Percentiles rank a stretch among this genome's conserved stretches.
phyloP scores from a whole-genome alignment of 1,140 invertebrate genomes.

The Cryptotermes secundus region DNA sequence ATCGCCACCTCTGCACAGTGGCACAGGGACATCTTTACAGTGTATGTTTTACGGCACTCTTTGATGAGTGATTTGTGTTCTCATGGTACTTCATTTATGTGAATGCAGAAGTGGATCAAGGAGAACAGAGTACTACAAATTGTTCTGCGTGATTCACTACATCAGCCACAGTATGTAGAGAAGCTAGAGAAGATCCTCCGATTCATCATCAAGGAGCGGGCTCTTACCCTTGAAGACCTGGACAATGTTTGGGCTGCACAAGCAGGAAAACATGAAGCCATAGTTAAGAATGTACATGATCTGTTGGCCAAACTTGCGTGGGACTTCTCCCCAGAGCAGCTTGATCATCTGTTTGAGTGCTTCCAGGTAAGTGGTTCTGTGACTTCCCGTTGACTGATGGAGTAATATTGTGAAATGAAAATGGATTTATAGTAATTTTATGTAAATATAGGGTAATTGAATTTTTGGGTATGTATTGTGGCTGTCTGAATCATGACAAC shows the following conservation, averaged over 20 bases:
- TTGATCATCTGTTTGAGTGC: conserved; percentile 96
- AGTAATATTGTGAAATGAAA: too few species aligned
- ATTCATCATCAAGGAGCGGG: conserved; percentile 94
- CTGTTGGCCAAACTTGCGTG: conserved; percentile 94
- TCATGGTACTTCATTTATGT: conserved; percentile 36
- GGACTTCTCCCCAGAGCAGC: conserved; percentile 96
- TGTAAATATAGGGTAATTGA: too few species aligned
- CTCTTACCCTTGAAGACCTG: conserved; percentile 85
- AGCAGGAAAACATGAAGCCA: conserved; percentile 91
- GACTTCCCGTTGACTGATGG: too few species aligned
- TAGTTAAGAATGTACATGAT: conserved; percentile 97
- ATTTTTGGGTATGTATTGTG: too few species aligned
- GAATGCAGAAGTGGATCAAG: conserved; percentile 87
- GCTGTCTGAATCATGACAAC: too few species aligned
- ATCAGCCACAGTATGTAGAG: conserved; percentile 97
- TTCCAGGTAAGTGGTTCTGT: conserved; percentile 72
- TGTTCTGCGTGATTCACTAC: conserved; percentile 90
- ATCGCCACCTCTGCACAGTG: too few species aligned
- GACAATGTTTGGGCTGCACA: conserved; percentile 96
- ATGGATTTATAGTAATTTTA: too few species aligned
- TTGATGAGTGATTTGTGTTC: too few species aligned
- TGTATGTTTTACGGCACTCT: too few species aligned
- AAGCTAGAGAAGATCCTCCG: conserved; percentile 96
- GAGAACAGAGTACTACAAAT: conserved; percentile 95
- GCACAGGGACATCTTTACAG: too few species aligned